These are phyloP conservation scores for Pedicia rivosa DNA, from an alignment of 2,888 invertebrate genomes.

Conservation along the genomic window DNA sequence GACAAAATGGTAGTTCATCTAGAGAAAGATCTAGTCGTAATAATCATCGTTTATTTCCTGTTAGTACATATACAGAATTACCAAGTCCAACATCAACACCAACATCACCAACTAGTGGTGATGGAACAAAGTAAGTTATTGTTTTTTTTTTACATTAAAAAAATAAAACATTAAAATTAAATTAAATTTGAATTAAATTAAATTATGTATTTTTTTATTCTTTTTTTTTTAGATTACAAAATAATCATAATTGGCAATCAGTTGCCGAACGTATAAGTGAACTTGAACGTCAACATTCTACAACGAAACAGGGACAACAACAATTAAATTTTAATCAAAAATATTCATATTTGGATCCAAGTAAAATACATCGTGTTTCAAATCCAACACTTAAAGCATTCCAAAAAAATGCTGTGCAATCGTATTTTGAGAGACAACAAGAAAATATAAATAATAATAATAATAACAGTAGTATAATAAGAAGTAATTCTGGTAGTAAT, in stretches of 20 bases:
- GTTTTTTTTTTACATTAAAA: too few species aligned
- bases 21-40: constrained; percentile 25
- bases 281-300: constrained; percentile 34
- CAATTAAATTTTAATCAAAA: constrained; percentile 23
- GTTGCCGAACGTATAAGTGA: constrained; percentile 50
- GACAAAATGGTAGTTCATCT: neutral
- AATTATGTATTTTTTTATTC: neutral
- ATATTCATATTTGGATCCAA: constrained; percentile 54
- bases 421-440: constrained; percentile 63
- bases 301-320: constrained; percentile 2
- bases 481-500: constrained; percentile 1
- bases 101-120: constrained; percentile 18
- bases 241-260: constrained; percentile 32
- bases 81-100: constrained; percentile 17
- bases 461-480: neutral
- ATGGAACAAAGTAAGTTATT: constrained; percentile 13
- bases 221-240: neutral
- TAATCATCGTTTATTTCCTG: constrained; percentile 44
- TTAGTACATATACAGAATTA: constrained; percentile 47
- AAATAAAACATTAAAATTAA: too few species aligned
- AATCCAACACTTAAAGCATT: constrained; percentile 62
- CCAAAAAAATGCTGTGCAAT: constrained; percentile 66
- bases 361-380: constrained; percentile 53
- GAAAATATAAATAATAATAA: constrained; percentile 10
- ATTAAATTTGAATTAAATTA: too few species aligned